Base-by-base conservation (phyloP, 2,113 vertebrate species). In the Oryzias curvinotus region DNA sequence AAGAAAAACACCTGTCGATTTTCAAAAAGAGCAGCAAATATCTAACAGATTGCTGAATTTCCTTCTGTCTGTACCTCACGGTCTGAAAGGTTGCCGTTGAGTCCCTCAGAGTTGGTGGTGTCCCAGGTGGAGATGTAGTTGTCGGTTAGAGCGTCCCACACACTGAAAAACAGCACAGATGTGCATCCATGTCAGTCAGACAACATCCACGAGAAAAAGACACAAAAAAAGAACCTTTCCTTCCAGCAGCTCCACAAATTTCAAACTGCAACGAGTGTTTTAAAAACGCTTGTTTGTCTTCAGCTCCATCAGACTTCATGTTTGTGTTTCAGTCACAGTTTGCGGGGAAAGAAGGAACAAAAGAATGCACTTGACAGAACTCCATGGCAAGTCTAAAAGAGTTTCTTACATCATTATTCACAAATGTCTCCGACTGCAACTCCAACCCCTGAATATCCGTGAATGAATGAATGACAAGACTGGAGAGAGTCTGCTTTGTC, bases 121-220 rank as follows among this genome's bases (percentile, higher is more conserved):
- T 95, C 93, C 94, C 94, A 96, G 78, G 92, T 93, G 79, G 94
- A 92, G 46, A 92, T 91, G 88, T 96, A 97, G 91, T 96, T 97
- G 89, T 97, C 95, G n/a, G 94, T 97, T 77, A 97, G 87, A 67
- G 95, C 95, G 61, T 95, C 95, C 95, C 95, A 97, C 75, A 97
- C 95, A 83, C 95, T 97, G 90, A 14, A 86, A 79, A 52, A 49
- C 15, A 65, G 59, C 46, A 69, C 69, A 79, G 21, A 69, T 44
- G 80, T 26, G 63, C 43, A 13, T 5, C 47, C 30, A 17, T 3
- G 30, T 66, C 12, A 81, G 30, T 16, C 10, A 52, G 18, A n/a
- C 3, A 36, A 36, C 4, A 1, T 28, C 3, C 15, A 54, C 36
- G 1, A 36, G 8, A 8, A 45, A 21, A 17, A 21, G 14, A 56